Conservation (phyloP, 2,797 vertebrate genomes). For the Ctenopoma kingsleyae region DNA sequence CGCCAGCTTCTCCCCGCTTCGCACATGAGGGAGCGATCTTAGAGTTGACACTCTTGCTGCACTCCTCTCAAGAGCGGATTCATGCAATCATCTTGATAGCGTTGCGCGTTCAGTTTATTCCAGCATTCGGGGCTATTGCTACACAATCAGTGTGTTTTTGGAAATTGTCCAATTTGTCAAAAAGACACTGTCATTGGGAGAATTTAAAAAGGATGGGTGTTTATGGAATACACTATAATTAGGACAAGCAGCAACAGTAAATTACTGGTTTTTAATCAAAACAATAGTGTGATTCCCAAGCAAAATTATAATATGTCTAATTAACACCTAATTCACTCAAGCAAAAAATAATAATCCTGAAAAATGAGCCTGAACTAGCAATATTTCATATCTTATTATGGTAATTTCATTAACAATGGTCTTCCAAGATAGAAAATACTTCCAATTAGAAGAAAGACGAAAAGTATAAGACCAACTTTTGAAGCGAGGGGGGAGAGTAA, state of each 20-base stretch:
- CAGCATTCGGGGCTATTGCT: conserved; percentile 57
- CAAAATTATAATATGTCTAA: conserved; percentile 44
- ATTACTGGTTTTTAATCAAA: conserved; percentile 49
- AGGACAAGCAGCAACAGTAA: conserved; percentile 54
- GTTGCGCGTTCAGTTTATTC: conserved; percentile 63
- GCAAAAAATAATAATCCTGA: conserved; percentile 22
- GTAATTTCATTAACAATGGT: conserved; percentile 11
- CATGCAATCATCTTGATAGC: conserved; percentile 70
- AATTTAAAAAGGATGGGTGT: conserved; percentile 60
- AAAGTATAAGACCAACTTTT: conserved; percentile 24
- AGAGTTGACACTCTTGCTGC: conserved; percentile 46
- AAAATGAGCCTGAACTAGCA: conserved; percentile 17
- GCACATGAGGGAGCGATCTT: conserved; percentile 9
- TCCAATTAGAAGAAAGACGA: conserved; percentile 23
- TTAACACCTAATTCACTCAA: conserved; percentile 48
- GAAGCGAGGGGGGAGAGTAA: background rate
- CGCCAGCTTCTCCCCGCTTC: background rate
- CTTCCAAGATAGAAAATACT: conserved; percentile 1
- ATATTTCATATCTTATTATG: background rate
- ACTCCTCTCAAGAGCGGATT: conserved; percentile 50
- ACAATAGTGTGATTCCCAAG: conserved; percentile 49
- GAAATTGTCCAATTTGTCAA: conserved; percentile 67
- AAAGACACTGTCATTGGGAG: conserved; percentile 48
- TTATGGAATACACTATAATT: conserved; percentile 72
- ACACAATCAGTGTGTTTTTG: conserved; percentile 60